A percentile compares a stretch with the other conserved stretches of the same genome.
These are phyloP conservation scores for Abrostola tripartita DNA, from an alignment of 2,888 invertebrate genomes.

Conservation along the genomic window DNA sequence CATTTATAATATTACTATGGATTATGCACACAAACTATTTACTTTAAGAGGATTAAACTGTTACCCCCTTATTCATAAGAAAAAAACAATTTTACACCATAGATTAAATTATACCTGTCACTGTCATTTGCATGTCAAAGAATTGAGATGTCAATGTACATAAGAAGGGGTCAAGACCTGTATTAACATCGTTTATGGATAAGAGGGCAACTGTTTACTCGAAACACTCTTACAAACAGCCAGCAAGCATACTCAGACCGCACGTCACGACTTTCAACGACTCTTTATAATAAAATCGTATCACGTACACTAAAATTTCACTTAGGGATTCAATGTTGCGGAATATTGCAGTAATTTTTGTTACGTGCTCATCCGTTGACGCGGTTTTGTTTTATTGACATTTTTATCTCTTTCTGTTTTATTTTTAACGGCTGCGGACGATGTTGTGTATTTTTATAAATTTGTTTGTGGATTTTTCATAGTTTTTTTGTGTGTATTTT, in stretches of 20 bases:
- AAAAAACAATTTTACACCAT: too few relatives aligned
- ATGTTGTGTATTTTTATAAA: neutral
- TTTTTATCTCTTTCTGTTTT: neutral
- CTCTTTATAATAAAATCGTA: constrained; percentile 33
- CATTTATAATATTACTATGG: too few relatives aligned
- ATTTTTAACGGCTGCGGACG: neutral
- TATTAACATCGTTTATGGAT: too few relatives aligned
- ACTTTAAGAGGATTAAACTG: too few relatives aligned
- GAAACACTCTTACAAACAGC: too few relatives aligned
- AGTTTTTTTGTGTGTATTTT: neutral
- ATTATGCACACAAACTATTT: too few relatives aligned
- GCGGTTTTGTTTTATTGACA: constrained; percentile 2
- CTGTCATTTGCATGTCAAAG: too few relatives aligned
- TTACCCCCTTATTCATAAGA: too few relatives aligned
- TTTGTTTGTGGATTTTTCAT: neutral
- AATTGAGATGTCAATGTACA: too few relatives aligned
- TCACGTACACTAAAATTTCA: constrained; percentile 47
- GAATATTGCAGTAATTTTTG: constrained; percentile 45
- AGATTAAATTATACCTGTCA: too few relatives aligned
- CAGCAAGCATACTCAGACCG: neutral
- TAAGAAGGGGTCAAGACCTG: too few relatives aligned
- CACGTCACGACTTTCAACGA: constrained; percentile 5
- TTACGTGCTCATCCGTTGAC: constrained; percentile 40
- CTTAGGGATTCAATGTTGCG: constrained; percentile 44
- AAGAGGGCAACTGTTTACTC: too few relatives aligned